Evolutionary conservation across 2,888 invertebrate species (phyloP).

Genomic region (Melinaea marsaeus): DNA sequence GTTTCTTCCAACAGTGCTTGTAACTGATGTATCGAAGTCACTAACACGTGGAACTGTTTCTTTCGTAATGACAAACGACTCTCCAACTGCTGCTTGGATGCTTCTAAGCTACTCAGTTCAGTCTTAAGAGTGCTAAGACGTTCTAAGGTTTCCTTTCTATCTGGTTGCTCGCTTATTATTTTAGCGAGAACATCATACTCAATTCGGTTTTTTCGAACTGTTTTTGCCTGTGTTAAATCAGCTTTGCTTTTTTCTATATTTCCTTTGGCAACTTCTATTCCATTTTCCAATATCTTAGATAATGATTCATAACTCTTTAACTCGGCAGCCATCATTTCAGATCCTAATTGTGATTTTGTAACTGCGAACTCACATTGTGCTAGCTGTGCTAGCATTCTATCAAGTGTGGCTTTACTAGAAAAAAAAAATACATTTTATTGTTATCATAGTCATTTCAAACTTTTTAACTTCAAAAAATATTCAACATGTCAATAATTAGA

Average conservation of each 20-base stretch:
- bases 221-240: constrained; percentile 89
- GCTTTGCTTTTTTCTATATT: constrained; percentile 90
- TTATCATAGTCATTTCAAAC: too few relatives aligned
- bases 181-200: constrained; percentile 96
- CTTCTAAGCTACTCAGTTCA: constrained; percentile 83
- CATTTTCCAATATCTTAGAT: constrained; percentile 85
- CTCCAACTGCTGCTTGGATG: constrained; percentile 84
- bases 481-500: too few relatives aligned
- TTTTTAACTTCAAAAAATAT: too few relatives aligned
- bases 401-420: constrained; percentile 81
- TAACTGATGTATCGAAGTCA: constrained; percentile 91
- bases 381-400: constrained; percentile 88
- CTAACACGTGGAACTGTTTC: constrained; percentile 93
- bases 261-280: constrained; percentile 87
- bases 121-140: constrained; percentile 83
- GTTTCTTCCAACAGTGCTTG: constrained; percentile 87
- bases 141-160: constrained; percentile 87
- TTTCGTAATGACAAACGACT: constrained; percentile 88
- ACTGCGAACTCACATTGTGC: constrained; percentile 93
- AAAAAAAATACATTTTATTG: constrained; percentile 11
- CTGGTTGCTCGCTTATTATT: constrained; percentile 93
- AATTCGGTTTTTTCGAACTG: constrained; percentile 91
- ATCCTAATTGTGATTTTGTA: constrained; percentile 87
- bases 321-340: constrained; percentile 90
- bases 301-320: constrained; percentile 88